phyloP scores from a whole-genome alignment of 2,113 vertebrate genomes.

The Onychorhynchus coronatus region DNA sequence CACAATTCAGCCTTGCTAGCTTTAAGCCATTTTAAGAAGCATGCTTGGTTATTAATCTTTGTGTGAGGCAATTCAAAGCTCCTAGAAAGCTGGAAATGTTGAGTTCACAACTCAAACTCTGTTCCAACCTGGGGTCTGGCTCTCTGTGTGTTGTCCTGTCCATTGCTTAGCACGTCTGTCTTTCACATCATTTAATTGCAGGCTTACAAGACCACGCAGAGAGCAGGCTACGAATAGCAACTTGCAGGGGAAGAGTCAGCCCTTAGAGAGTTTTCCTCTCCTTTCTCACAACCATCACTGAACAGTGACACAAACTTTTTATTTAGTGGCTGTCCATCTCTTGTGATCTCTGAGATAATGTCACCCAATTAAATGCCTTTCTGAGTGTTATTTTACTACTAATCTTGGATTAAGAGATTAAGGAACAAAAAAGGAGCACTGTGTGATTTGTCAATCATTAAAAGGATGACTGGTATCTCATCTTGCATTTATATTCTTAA shows the following conservation, averaged over 20 bases:
- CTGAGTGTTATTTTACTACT: background rate
- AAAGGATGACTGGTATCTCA: background rate
- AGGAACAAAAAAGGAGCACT: background rate
- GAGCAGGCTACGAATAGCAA: background rate
- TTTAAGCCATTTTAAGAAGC: conserved; percentile 25
- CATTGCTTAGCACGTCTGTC: background rate
- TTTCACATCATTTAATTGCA: background rate
- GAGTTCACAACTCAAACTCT: background rate
- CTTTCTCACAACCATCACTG: background rate
- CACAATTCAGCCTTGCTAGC: background rate
- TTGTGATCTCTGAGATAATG: background rate
- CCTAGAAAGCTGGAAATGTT: conserved; percentile 54
- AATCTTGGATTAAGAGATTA: background rate
- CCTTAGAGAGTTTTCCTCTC: background rate
- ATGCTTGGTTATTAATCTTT: background rate
- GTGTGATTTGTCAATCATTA: background rate
- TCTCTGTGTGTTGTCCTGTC: background rate
- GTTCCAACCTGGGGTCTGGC: background rate
- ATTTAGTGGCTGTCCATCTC: background rate
- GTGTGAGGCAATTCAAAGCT: conserved; percentile 14
- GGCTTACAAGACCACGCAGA: background rate
- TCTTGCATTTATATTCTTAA: background rate
- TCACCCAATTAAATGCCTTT: background rate
- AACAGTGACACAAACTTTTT: background rate
- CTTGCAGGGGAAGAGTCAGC: background rate